Conservation (phyloP, 2,113 vertebrate species). For the Myiozetetes cayanensis region DNA sequence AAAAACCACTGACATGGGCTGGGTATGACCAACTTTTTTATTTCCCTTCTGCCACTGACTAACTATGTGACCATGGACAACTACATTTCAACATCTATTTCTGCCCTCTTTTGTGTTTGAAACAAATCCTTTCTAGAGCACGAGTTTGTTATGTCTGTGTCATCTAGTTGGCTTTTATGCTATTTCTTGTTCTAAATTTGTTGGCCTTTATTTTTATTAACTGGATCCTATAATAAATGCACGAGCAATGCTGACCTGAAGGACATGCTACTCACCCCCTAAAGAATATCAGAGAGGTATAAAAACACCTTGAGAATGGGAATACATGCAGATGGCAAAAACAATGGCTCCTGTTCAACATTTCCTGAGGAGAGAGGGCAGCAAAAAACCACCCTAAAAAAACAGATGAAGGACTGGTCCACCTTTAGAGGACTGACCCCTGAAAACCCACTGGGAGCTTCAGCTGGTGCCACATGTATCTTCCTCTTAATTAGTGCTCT, state of each 20-base stretch:
- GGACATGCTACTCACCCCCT: neutral
- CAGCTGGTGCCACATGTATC: neutral
- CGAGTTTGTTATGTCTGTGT: neutral
- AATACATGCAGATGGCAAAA: neutral
- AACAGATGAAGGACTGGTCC: neutral
- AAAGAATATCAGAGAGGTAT: neutral
- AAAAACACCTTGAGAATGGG: neutral
- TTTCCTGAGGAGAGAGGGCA: neutral
- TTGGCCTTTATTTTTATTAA: neutral
- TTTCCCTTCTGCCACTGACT: neutral
- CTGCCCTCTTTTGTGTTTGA: neutral
- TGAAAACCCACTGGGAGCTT: neutral
- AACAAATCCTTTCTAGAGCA: neutral
- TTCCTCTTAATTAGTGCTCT: conserved; percentile 13
- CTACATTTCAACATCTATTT: neutral
- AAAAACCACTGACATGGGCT: neutral
- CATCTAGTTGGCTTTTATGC: neutral
- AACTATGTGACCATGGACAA: neutral
- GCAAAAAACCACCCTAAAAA: neutral
- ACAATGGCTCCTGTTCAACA: neutral
- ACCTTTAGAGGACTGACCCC: conserved; percentile 2
- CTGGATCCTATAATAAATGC: neutral
- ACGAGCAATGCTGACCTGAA: neutral
- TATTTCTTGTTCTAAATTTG: neutral
- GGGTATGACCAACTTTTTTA: neutral